Base-by-base conservation (phyloP, 2,113 vertebrate genomes). In the Mirza zaza region DNA sequence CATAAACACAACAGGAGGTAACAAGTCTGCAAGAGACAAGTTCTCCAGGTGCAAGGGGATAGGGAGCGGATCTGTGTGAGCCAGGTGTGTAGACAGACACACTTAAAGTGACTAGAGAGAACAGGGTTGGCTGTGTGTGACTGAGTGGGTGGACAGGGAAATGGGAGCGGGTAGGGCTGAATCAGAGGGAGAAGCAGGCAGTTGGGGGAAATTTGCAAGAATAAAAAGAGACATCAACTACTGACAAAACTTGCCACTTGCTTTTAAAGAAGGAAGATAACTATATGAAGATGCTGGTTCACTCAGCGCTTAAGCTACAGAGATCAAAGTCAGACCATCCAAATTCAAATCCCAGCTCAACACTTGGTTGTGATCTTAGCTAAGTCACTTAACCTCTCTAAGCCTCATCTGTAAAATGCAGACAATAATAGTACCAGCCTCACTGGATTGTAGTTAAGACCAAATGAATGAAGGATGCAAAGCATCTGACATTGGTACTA, bases 41-140 rank as follows among this genome's bases (percentile, higher is more conserved):
- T 36, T 48, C 71, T 34, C 80, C 65, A 88, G 93, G 90, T 73
- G 73, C 55, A 25, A 36, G 15, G n/a, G 75, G 65, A 80, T 29
- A 5, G 63, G 85, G 27, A 42, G 63, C 0, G 0, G 85, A 18
- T 81, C 76, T 15, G 21, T 32, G 70, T 0, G 71, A 81, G 42
- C 76, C 90, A 92, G 84, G 75, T 77, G 80, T 94, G 85, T 5
- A 85, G 90, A 96, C 29, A 93, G 68, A 87, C 77, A 68, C 1
- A 15, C 70, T 45, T 1, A 8, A 3, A 50, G 83, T 25, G 84
- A 93, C 52, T 8, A 3, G 3, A 42, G 25, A 81, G 91, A 3
- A 23, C 32, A 61, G 68, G 0, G 14, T 80, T 45, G 73, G 75
- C 87, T 79, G 57, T 25, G 50, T 76, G 80, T 25, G 94, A 68